Evolutionary conservation across 2,888 invertebrate species (phyloP).

Genomic region (Leptopterna dolabrata): DNA sequence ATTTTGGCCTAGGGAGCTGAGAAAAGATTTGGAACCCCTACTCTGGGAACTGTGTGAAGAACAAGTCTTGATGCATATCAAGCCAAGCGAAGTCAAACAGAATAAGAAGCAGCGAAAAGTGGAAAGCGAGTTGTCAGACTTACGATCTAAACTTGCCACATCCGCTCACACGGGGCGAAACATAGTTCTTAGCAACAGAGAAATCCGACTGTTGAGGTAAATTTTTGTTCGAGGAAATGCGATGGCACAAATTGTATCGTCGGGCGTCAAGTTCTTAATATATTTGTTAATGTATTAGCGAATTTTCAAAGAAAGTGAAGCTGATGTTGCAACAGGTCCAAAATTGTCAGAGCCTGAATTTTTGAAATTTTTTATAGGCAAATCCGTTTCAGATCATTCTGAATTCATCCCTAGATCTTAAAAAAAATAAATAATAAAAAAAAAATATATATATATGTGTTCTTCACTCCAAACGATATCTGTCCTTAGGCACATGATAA

Average conservation of each 20-base stretch:
- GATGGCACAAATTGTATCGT: neutral
- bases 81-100: constrained; percentile 85
- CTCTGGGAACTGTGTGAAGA: constrained; percentile 89
- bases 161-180: constrained; percentile 77
- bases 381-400: too few relatives aligned
- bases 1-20: constrained; percentile 71
- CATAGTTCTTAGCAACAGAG: constrained; percentile 90
- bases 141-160: constrained; percentile 83
- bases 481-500: too few relatives aligned
- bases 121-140: constrained; percentile 89
- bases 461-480: too few relatives aligned
- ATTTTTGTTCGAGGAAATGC: neutral
- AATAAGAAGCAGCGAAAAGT: constrained; percentile 91
- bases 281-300: too few relatives aligned
- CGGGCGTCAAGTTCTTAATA: too few relatives aligned
- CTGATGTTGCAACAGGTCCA: too few relatives aligned
- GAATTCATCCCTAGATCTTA: too few relatives aligned
- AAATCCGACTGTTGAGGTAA: constrained; percentile 82
- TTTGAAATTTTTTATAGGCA: too few relatives aligned
- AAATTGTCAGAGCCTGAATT: too few relatives aligned
- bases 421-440: too few relatives aligned
- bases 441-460: too few relatives aligned
- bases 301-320: too few relatives aligned
- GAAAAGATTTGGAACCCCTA: constrained; percentile 77
- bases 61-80: constrained; percentile 83